Conservation (phyloP, 2,113 vertebrate species). For the Prunella fulvescens region DNA sequence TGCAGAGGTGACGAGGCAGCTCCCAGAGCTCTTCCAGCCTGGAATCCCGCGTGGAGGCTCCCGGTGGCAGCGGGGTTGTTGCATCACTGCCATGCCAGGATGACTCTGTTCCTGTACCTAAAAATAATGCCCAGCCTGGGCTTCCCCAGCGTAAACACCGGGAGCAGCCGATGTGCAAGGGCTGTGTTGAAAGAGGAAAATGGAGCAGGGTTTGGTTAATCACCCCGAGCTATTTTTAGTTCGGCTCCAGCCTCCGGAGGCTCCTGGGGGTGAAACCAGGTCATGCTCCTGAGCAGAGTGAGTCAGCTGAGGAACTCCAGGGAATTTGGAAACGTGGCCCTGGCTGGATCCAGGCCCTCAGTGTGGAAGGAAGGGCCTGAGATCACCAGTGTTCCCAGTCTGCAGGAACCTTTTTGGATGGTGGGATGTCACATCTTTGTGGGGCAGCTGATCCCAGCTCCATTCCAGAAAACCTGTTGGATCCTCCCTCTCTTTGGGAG, state of each 20-base stretch:
- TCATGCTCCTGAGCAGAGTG: slow-evolving; percentile 26
- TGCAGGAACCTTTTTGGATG: neutral
- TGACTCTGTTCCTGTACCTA: slow-evolving; percentile 44
- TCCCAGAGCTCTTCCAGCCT: neutral
- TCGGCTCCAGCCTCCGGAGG: neutral
- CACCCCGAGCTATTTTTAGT: slow-evolving; percentile 55
- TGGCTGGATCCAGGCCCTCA: neutral
- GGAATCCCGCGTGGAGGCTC: neutral
- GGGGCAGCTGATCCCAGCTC: neutral
- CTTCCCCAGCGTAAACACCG: slow-evolving; percentile 39
- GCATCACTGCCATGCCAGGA: slow-evolving; percentile 5
- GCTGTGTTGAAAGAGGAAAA: slow-evolving; percentile 14
- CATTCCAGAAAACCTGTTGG: neutral
- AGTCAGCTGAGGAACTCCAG: slow-evolving; percentile 35
- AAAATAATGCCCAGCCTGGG: slow-evolving; percentile 46
- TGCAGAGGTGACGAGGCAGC: neutral
- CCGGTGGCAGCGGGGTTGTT: neutral
- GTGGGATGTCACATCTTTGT: neutral
- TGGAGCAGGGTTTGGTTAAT: slow-evolving; percentile 50
- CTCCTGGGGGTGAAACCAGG: slow-evolving; percentile 51
- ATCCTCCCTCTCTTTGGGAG: neutral
- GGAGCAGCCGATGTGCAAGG: slow-evolving; percentile 39
- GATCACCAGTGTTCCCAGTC: neutral
- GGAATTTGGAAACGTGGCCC: neutral
- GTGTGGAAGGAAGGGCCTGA: neutral